Percentiles rank a stretch among this genome's conserved stretches.
Conservation (phyloP, 2,797 vertebrate species). For the Todus mexicanus region DNA sequence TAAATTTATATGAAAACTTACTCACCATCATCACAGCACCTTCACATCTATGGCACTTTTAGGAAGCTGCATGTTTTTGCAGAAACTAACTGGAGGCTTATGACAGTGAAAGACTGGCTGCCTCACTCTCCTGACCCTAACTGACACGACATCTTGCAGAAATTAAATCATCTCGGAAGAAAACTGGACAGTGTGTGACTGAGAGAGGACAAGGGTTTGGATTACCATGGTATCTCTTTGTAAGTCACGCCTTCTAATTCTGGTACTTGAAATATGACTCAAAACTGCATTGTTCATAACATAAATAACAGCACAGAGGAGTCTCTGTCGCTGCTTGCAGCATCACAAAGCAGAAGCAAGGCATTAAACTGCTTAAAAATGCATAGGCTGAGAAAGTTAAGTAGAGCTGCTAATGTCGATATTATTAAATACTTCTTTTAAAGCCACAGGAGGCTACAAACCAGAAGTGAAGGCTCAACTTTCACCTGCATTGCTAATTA, state of each 20-base stretch:
- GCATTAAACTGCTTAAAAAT: constrained; percentile 9
- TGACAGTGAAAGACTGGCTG: not conserved
- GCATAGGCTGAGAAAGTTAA: not conserved
- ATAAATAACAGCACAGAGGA: not conserved
- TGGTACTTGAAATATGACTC: not conserved
- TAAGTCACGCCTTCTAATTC: not conserved
- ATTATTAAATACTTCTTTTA: not conserved
- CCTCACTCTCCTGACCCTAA: not conserved
- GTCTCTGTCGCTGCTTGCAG: not conserved
- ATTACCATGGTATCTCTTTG: not conserved
- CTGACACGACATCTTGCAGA: not conserved
- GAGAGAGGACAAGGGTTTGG: not conserved
- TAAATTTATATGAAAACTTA: not conserved
- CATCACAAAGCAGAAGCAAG: not conserved
- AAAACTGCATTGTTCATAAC: not conserved
- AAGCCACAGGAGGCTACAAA: not conserved
- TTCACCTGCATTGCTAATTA: not conserved
- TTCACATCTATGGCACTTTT: not conserved
- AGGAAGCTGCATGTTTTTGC: not conserved
- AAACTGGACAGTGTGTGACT: not conserved
- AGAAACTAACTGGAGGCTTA: not conserved
- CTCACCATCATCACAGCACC: not conserved
- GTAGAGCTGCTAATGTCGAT: not conserved
- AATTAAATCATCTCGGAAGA: not conserved
- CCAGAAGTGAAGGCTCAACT: not conserved